These are phyloP conservation scores for Sarcoramphus papa DNA, from an alignment of 2,797 vertebrate species.

Conservation along the genomic window DNA sequence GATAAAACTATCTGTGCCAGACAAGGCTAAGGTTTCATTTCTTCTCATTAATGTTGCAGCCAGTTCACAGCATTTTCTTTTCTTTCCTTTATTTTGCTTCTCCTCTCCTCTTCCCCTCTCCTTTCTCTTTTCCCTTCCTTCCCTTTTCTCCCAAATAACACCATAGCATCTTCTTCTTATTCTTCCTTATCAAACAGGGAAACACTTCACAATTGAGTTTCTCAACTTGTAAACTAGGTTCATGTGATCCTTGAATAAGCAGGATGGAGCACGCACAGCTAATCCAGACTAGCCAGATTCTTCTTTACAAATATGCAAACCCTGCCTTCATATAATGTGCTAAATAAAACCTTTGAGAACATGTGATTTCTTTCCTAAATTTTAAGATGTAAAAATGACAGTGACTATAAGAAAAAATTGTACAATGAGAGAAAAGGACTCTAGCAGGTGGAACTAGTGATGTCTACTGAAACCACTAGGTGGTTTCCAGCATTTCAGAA, in stretches of 20 bases:
- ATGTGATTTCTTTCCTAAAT: background rate
- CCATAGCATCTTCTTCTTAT: background rate
- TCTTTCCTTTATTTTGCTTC: background rate
- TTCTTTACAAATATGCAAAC: background rate
- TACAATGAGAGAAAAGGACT: background rate
- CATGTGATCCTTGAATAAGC: background rate
- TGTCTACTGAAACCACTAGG: background rate
- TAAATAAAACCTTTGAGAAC: background rate
- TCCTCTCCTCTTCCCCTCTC: background rate
- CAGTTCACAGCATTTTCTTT: background rate
- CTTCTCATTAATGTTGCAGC: background rate
- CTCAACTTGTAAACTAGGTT: background rate
- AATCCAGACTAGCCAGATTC: background rate
- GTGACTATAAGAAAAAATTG: background rate
- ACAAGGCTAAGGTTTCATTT: background rate
- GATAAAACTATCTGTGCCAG: background rate
- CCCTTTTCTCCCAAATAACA: background rate
- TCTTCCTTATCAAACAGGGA: background rate
- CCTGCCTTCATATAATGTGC: background rate
- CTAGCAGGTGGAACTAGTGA: background rate
- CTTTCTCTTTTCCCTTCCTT: background rate
- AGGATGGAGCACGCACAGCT: background rate
- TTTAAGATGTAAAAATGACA: background rate
- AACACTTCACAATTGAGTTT: background rate
- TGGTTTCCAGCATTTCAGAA: background rate